These are phyloP conservation scores for Actenoides lindsayi DNA, from an alignment of 2,113 vertebrate species.

Conservation along the genomic window DNA sequence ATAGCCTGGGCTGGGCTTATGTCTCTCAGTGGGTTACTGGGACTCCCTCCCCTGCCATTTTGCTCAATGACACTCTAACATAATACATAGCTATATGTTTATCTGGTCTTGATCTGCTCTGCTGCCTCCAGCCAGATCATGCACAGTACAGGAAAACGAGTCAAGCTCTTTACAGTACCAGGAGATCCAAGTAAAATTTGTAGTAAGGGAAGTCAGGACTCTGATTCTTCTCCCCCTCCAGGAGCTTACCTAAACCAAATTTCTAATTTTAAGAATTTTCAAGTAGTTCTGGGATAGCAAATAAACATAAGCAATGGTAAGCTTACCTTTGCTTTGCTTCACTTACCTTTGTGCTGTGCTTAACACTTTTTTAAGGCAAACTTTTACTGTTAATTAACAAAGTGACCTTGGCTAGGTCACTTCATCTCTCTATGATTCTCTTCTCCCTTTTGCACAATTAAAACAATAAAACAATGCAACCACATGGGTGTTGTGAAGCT, in stretches of 20 bases:
- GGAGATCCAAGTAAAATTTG: not conserved
- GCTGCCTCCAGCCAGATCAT: not conserved
- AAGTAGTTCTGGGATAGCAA: not conserved
- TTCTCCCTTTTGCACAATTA: conserved; percentile 14
- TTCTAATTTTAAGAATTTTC: not conserved
- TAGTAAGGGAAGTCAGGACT: not conserved
- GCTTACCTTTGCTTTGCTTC: not conserved
- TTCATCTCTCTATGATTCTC: not conserved
- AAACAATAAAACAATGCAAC: conserved; percentile 11
- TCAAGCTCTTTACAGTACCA: not conserved
- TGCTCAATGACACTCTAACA: not conserved
- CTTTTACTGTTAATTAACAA: not conserved
- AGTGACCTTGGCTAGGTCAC: not conserved
- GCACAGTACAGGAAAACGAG: not conserved
- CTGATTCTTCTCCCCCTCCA: not conserved
- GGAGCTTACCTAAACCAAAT: not conserved
- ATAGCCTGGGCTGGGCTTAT: not conserved
- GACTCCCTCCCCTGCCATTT: not conserved
- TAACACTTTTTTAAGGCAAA: not conserved
- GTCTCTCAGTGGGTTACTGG: not conserved
- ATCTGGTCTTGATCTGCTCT: not conserved
- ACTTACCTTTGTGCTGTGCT: not conserved
- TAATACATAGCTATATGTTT: not conserved
- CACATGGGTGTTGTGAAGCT: not conserved
- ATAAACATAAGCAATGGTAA: not conserved